phyloP scores from a whole-genome alignment of 2,113 vertebrate genomes.

The Hyperopisus bebe region DNA sequence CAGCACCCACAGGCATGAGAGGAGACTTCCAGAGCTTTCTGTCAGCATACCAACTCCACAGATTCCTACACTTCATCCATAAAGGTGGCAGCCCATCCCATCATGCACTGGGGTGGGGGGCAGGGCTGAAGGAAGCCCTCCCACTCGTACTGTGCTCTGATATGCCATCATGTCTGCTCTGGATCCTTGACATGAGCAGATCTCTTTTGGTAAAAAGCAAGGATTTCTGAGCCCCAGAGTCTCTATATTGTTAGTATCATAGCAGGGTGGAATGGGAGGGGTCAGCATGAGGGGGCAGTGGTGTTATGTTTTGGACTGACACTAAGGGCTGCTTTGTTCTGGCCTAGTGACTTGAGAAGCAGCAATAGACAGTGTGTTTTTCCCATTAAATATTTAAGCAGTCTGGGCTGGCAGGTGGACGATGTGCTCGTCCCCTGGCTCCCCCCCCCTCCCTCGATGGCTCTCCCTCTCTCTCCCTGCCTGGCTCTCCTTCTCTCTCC shows the following conservation, averaged over 20 bases:
- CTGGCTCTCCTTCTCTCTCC: background rate
- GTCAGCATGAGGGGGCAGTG: conserved; percentile 24
- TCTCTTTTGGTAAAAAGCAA: background rate
- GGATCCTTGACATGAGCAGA: background rate
- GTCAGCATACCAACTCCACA: background rate
- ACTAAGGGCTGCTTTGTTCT: background rate
- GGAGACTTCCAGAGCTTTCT: background rate
- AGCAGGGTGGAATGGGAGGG: background rate
- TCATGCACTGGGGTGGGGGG: background rate
- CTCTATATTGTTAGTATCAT: background rate
- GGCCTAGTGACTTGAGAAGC: conserved; percentile 7
- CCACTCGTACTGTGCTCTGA: background rate
- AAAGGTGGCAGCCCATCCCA: background rate
- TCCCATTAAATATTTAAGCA: conserved; percentile 21
- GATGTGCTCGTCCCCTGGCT: background rate
- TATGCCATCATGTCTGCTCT: background rate
- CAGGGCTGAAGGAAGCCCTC: background rate
- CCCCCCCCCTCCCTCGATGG: background rate
- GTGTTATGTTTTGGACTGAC: conserved; percentile 22
- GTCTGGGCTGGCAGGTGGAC: background rate
- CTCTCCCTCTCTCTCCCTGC: background rate
- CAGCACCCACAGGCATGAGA: background rate
- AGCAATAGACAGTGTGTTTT: conserved; percentile 11
- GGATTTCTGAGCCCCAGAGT: background rate
- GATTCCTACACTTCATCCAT: background rate